Evolutionary conservation across 2,113 vertebrate genomes (phyloP), one percentile per base, ranked within the genome.

Genomic region (Triplophysa tibetana): DNA sequence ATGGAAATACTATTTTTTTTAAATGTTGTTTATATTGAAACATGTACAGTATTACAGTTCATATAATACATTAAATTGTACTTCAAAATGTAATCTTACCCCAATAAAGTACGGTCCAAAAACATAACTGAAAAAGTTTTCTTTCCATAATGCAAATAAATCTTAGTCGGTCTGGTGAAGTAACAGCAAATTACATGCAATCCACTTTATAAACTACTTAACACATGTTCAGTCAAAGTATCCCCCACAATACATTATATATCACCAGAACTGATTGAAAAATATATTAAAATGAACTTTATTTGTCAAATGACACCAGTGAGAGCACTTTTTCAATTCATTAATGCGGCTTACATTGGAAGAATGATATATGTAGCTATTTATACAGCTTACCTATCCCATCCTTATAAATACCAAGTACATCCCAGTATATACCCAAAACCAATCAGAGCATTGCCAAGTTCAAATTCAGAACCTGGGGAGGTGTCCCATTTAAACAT

Each of bases 41-140:
- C 21, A 45, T 14, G 0, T 45, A 6, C 13, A 16, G 14, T 61
- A 24, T 45, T 0, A 12, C 8, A 52, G 4, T 48, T 13, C 2
- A 21, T 50, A 70, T 50, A 50, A 24, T 48, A n/a, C 33, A 33
- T 19, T 38, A 38, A 38, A 38, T 38, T 23, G 65, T 6, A 6
- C 33, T 60, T 8, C 41, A 79, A 72, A 52, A 38, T 13, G 10
- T 29, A 70, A 33, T 26, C 78, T 79, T 79, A 79, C 78, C 78
- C 23, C 78, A 79, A 64, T 64, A 73, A 9, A 54, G 68, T 16
- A 79, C 6, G 21, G 38, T 56, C 68, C 65, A n/a, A 72, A 65
- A 52, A 63, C 56, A 79, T 38, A 41, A 50, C 45, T 16, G 52
- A 58, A 63, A 21, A 79, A 17, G 24, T 16, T 26, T 24, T 1